phyloP scores from a whole-genome alignment of 2,113 vertebrate genomes.

The Lampris incognitus region DNA sequence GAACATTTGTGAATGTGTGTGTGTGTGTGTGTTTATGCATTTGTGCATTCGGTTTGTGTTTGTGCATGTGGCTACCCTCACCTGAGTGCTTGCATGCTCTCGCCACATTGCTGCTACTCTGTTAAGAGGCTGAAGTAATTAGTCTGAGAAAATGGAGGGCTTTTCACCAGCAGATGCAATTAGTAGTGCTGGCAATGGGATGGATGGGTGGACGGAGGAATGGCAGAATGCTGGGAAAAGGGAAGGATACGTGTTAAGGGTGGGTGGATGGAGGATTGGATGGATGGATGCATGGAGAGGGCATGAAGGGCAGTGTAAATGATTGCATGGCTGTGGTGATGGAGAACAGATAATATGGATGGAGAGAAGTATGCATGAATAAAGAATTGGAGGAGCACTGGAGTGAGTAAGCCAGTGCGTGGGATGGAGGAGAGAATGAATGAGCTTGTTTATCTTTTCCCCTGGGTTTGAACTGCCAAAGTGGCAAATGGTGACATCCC shows the following conservation, averaged over 20 bases:
- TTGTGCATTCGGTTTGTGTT: background rate
- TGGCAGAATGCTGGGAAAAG: background rate
- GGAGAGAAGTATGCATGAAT: background rate
- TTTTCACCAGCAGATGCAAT: conserved; percentile 67
- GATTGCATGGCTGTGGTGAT: conserved; percentile 16
- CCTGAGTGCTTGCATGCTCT: conserved; percentile 41
- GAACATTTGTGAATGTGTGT: conserved; percentile 15
- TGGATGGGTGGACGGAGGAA: conserved; percentile 11
- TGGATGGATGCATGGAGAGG: conserved; percentile 28
- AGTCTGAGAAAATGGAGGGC: conserved; percentile 67
- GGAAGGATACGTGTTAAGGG: conserved; percentile 12
- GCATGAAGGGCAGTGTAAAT: conserved; percentile 19
- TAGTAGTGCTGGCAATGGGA: conserved; percentile 45
- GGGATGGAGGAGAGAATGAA: conserved; percentile 2
- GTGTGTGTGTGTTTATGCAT: conserved; percentile 27
- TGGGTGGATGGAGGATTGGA: conserved; percentile 28
- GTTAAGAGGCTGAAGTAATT: conserved; percentile 74
- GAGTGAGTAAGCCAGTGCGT: background rate
- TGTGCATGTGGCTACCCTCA: background rate
- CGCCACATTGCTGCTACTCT: conserved; percentile 58
- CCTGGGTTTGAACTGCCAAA: conserved; percentile 3
- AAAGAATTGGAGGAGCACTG: background rate
- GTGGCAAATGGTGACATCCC: conserved; percentile 3
- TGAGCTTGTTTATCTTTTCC: conserved; percentile 1
- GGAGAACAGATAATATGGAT: conserved; percentile 18